Percentiles rank a stretch among this genome's conserved stretches.
phyloP scores from a whole-genome alignment of 2,888 invertebrate genomes.

The Pterostichus niger region DNA sequence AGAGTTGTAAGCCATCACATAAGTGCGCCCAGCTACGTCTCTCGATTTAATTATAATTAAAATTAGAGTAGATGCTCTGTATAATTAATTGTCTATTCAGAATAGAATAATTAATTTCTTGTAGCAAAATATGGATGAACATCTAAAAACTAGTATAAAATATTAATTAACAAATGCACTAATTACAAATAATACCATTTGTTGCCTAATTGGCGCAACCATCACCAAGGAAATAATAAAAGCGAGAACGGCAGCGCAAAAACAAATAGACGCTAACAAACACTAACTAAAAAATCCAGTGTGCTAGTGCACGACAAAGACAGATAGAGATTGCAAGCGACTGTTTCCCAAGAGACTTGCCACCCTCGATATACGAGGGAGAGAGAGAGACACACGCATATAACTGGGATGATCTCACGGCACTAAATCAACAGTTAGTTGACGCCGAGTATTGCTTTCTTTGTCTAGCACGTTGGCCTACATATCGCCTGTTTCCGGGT shows the following conservation, averaged over 20 bases:
- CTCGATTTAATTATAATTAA: too few species aligned
- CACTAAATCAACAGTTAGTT: slow-evolving; percentile 57
- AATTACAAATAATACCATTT: slow-evolving; percentile 4
- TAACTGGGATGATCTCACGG: slow-evolving; percentile 16
- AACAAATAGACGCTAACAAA: background rate
- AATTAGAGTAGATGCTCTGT: too few species aligned
- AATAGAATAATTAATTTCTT: too few species aligned
- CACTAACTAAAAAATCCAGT: slow-evolving; percentile 8
- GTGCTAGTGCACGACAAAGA: background rate
- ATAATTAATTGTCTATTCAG: too few species aligned
- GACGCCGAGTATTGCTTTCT: slow-evolving; percentile 11
- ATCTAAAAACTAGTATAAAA: slow-evolving; percentile 1
- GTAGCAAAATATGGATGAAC: too few species aligned
- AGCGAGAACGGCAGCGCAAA: background rate
- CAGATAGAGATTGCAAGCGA: background rate
- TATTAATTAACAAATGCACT: slow-evolving; percentile 27
- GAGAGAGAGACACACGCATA: background rate
- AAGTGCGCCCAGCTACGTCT: too few species aligned
- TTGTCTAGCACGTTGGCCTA: slow-evolving; percentile 35
- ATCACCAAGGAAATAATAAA: background rate
- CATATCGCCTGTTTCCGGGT: slow-evolving; percentile 27
- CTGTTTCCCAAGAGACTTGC: background rate
- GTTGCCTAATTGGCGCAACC: background rate
- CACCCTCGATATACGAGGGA: background rate
- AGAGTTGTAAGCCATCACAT: too few species aligned